Evolutionary conservation across 2,113 vertebrate genomes (phyloP).

Genomic region (Oxygymnocypris stewartii): DNA sequence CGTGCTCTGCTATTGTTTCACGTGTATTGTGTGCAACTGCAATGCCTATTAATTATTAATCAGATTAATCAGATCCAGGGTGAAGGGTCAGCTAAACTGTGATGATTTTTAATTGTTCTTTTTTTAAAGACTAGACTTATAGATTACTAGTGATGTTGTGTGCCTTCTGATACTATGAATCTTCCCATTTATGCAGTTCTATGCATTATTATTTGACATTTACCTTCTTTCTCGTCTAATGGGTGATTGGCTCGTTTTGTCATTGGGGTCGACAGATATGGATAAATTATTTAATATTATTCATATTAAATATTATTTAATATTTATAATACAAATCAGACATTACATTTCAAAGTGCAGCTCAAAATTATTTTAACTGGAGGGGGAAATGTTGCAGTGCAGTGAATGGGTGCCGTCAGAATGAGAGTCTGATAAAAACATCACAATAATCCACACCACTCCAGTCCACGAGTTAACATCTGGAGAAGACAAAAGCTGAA

Average conservation of each 20-base stretch:
- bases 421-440: not conserved
- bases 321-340: not conserved
- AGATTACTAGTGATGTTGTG: not conserved
- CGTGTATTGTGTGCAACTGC: conserved; percentile 74
- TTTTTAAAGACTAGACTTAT: not conserved
- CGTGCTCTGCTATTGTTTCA: conserved; percentile 68
- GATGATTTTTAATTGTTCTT: conserved; percentile 63
- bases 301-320: too few relatives aligned
- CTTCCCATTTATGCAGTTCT: not conserved
- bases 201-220: not conserved
- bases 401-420: not conserved
- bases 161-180: conserved; percentile 28
- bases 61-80: conserved; percentile 72
- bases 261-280: not conserved
- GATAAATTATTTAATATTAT: not conserved
- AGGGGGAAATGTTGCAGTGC: too few relatives aligned
- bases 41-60: conserved; percentile 71
- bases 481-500: too few relatives aligned
- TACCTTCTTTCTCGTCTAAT: not conserved
- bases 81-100: conserved; percentile 61
- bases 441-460: too few relatives aligned
- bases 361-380: too few relatives aligned
- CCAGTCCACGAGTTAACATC: too few relatives aligned
- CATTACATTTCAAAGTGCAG: not conserved
- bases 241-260: not conserved